Conservation (phyloP, 2,888 invertebrate species). For the Cacoxenus indagator region DNA sequence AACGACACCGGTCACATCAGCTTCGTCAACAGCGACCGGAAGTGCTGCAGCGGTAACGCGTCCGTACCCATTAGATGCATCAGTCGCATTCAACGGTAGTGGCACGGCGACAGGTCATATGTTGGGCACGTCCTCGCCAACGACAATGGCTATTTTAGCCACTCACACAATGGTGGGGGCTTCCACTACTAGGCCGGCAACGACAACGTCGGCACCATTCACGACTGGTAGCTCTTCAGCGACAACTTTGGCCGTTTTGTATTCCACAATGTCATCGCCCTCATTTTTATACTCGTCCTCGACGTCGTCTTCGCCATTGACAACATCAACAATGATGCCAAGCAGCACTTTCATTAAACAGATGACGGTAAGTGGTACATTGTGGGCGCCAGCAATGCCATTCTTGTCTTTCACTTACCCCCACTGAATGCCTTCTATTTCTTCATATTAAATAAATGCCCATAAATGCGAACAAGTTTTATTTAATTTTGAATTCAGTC, state of each 20-base stretch:
- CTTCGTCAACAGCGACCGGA: slow-evolving; percentile 28
- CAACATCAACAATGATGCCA: slow-evolving; percentile 48
- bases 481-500: slow-evolving; percentile 33
- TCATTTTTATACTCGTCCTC: too few species aligned
- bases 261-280: slow-evolving; percentile 21
- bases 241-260: slow-evolving; percentile 4
- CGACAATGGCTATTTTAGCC: slow-evolving; percentile 35
- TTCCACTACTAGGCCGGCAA: slow-evolving; percentile 20
- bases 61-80: slow-evolving; percentile 48
- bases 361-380: slow-evolving; percentile 65
- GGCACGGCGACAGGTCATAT: not conserved
- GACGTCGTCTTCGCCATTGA: not conserved
- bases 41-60: slow-evolving; percentile 35
- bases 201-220: slow-evolving; percentile 20
- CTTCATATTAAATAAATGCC: slow-evolving; percentile 46
- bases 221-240: slow-evolving; percentile 10
- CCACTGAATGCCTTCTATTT: not conserved
- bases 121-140: slow-evolving; percentile 8
- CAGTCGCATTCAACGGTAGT: slow-evolving; percentile 4
- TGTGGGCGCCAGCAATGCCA: not conserved
- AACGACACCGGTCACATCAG: slow-evolving; percentile 26
- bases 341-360: slow-evolving; percentile 63
- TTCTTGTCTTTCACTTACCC: slow-evolving; percentile 14
- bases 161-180: slow-evolving; percentile 21
- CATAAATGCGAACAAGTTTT: slow-evolving; percentile 21